Percentiles rank a stretch among this genome's conserved stretches.
These are phyloP conservation scores for Frankliniella intonsa DNA, from an alignment of 2,888 invertebrate genomes.

Conservation along the genomic window DNA sequence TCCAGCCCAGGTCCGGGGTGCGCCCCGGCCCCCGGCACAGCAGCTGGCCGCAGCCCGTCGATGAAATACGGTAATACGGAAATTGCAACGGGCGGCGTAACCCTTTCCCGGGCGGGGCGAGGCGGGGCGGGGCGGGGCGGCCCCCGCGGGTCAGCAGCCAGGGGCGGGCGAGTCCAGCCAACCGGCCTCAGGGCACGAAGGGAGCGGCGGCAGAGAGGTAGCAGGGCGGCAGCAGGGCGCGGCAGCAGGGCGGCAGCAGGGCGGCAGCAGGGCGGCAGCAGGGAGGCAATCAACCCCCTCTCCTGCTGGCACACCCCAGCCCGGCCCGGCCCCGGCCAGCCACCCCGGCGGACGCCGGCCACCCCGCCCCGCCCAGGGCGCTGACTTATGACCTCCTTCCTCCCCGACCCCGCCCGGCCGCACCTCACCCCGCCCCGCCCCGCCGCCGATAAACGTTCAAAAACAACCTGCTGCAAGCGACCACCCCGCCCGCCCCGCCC, in stretches of 20 bases:
- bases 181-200: too few relatives aligned
- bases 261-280: too few relatives aligned
- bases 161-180: not conserved
- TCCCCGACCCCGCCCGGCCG: not conserved
- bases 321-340: too few relatives aligned
- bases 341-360: not conserved
- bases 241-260: too few relatives aligned
- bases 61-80: conserved; percentile 26
- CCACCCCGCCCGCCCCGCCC: too few relatives aligned
- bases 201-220: too few relatives aligned
- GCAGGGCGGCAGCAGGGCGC: too few relatives aligned
- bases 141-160: not conserved
- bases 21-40: not conserved
- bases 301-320: too few relatives aligned
- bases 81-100: conserved; percentile 13
- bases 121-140: not conserved
- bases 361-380: not conserved
- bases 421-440: not conserved
- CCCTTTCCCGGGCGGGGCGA: not conserved
- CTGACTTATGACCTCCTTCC: conserved; percentile 26
- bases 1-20: too few relatives aligned
- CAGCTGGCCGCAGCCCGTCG: not conserved
- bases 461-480: not conserved
- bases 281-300: too few relatives aligned
- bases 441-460: not conserved